These are phyloP conservation scores for Malurus splendens DNA, from an alignment of 2,797 vertebrate genomes.

Conservation along the genomic window DNA sequence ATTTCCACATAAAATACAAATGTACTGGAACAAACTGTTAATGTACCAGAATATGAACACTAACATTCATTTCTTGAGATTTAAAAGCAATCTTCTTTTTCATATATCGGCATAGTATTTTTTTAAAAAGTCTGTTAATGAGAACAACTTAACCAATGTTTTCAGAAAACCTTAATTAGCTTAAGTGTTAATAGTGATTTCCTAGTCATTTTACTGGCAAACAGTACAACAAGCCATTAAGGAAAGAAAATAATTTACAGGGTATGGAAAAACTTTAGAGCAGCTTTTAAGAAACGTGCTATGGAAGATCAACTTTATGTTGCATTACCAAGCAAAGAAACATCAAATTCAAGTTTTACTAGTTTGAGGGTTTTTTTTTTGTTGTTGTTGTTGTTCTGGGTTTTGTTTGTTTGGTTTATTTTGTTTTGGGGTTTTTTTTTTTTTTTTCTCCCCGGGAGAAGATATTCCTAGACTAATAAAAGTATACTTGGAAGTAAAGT, in stretches of 20 bases:
- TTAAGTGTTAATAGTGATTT: constrained; percentile 65
- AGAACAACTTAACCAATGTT: constrained; percentile 52
- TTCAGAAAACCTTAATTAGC: constrained; percentile 69
- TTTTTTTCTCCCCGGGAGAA: neutral
- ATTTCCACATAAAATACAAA: constrained; percentile 77
- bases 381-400: neutral
- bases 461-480: constrained; percentile 36
- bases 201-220: constrained; percentile 58
- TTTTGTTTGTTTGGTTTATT: neutral
- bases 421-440: too few species aligned
- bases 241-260: constrained; percentile 63
- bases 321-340: constrained; percentile 30
- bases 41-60: constrained; percentile 75
- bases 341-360: neutral
- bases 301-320: constrained; percentile 68
- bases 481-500: constrained; percentile 13
- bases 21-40: constrained; percentile 80
- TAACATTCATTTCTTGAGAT: constrained; percentile 69
- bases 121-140: constrained; percentile 48
- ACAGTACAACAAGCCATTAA: constrained; percentile 61
- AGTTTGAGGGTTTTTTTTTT: neutral
- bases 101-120: constrained; percentile 47
- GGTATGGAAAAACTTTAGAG: constrained; percentile 53
- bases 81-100: constrained; percentile 64
- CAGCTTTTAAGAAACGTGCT: constrained; percentile 61